Conservation (phyloP, 2,888 invertebrate genomes). For the Agrochola circellaris region DNA sequence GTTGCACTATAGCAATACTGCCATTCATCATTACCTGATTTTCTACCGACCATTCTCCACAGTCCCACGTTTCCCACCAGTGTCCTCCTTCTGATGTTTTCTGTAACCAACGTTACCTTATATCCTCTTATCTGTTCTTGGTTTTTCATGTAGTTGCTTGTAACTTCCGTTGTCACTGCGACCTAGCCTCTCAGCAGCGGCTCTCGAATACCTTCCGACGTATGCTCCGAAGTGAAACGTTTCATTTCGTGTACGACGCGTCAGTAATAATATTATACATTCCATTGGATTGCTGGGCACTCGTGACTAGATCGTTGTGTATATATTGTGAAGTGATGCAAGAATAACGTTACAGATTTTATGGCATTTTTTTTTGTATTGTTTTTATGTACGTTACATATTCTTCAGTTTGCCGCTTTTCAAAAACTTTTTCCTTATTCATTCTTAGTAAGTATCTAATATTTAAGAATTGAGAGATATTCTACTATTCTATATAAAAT, state of each 20-base stretch:
- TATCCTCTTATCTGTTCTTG: background rate
- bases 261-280: constrained; percentile 32
- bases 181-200: constrained; percentile 11
- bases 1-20: too few species aligned
- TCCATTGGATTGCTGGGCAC: constrained; percentile 16
- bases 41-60: too few species aligned
- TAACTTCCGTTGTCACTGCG: background rate
- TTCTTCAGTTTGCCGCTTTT: background rate
- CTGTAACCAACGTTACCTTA: background rate
- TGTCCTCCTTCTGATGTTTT: background rate
- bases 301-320: background rate
- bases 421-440: too few species aligned
- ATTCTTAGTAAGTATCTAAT: background rate
- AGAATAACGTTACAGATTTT: background rate
- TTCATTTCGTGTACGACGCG: constrained; percentile 11
- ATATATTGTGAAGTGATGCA: background rate
- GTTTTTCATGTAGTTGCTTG: too few species aligned
- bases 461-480: background rate
- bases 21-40: too few species aligned
- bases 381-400: background rate
- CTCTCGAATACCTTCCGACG: constrained; percentile 36
- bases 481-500: background rate
- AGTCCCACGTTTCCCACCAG: too few species aligned
- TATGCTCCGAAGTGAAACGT: constrained; percentile 32
- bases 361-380: background rate